These are phyloP conservation scores for Myotis daubentonii DNA, from an alignment of 2,797 vertebrate species.

Conservation along the genomic window DNA sequence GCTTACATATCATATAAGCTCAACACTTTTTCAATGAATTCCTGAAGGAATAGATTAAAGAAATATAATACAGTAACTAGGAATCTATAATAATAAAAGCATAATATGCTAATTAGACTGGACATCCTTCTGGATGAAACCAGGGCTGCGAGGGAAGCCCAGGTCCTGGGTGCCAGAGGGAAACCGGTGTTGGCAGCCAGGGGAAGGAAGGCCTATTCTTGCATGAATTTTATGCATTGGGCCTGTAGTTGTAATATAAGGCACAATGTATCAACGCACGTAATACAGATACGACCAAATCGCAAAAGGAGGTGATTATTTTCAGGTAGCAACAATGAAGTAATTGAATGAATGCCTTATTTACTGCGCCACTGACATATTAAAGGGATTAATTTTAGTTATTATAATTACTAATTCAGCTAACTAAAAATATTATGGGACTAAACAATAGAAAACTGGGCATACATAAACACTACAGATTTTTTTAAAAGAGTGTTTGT, in stretches of 20 bases:
- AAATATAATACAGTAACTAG: not conserved
- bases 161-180: too few relatives aligned
- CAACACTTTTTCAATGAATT: not conserved
- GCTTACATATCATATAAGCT: not conserved
- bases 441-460: slow-evolving; percentile 6
- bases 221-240: too few relatives aligned
- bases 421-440: not conserved
- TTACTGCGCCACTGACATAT: not conserved
- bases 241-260: not conserved
- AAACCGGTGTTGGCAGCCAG: too few relatives aligned
- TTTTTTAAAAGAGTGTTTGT: not conserved
- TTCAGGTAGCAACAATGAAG: not conserved
- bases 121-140: too few relatives aligned
- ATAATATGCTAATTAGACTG: too few relatives aligned
- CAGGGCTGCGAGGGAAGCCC: too few relatives aligned
- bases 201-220: too few relatives aligned
- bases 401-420: not conserved
- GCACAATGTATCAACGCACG: not conserved
- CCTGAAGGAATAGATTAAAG: not conserved
- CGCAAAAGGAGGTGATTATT: not conserved
- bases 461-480: not conserved
- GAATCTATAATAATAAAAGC: not conserved
- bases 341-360: not conserved
- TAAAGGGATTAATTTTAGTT: slow-evolving; percentile 6
- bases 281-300: not conserved